These are phyloP conservation scores for Drosophila prolongata DNA, from an alignment of 2,888 invertebrate genomes.

Conservation along the genomic window DNA sequence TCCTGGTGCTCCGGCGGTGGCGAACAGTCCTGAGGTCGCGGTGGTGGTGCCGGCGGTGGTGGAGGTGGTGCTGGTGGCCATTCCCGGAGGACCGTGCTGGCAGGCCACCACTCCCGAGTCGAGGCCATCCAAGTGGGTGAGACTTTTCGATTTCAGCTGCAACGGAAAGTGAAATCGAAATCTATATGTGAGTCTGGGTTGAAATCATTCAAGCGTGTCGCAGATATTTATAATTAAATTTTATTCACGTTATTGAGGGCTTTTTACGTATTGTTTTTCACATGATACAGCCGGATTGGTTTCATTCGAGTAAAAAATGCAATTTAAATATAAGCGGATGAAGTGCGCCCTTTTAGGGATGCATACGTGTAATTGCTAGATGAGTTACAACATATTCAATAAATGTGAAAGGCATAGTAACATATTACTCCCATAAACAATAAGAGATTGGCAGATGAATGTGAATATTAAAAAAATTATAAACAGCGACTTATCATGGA, in stretches of 20 bases:
- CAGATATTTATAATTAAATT: slow-evolving; percentile 50
- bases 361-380: slow-evolving; percentile 1
- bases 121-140: slow-evolving; percentile 89
- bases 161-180: slow-evolving; percentile 68
- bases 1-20: slow-evolving; percentile 28
- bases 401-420: background rate
- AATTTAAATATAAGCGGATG: slow-evolving; percentile 28
- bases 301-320: slow-evolving; percentile 26
- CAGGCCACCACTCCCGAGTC: slow-evolving; percentile 85
- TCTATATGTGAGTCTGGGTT: slow-evolving; percentile 16
- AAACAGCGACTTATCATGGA: too few relatives aligned
- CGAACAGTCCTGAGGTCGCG: slow-evolving; percentile 18
- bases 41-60: slow-evolving; percentile 27
- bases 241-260: slow-evolving; percentile 31
- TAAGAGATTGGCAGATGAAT: background rate
- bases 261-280: slow-evolving; percentile 21
- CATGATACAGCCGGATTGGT: background rate
- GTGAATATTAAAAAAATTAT: too few relatives aligned
- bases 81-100: slow-evolving; percentile 71
- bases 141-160: slow-evolving; percentile 90
- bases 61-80: slow-evolving; percentile 33
- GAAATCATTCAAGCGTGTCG: slow-evolving; percentile 32
- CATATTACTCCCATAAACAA: background rate
- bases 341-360: background rate
- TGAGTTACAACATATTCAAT: slow-evolving; percentile 3